These are phyloP conservation scores for Pheosia tremula DNA, from an alignment of 2,888 invertebrate genomes.

Conservation along the genomic window DNA sequence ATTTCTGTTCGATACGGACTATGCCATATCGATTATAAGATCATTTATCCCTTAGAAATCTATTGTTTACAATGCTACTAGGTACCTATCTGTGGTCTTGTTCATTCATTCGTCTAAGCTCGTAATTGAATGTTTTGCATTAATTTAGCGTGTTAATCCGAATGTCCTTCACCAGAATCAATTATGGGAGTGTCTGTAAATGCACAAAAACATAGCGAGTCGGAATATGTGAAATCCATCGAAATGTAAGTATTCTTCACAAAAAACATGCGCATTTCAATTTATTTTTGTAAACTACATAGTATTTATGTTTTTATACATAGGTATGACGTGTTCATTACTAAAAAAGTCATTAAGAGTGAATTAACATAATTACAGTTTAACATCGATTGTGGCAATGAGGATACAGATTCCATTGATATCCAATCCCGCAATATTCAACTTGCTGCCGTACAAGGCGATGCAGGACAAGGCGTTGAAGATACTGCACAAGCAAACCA, in stretches of 20 bases:
- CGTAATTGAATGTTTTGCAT: no score
- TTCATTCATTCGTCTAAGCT: no score
- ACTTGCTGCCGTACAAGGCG: conserved; percentile 83
- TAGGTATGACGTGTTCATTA: no score
- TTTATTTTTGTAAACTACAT: no score
- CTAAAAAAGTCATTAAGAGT: no score
- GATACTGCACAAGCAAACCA: conserved; percentile 72
- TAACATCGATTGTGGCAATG: conserved; percentile 49
- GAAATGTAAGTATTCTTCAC: conserved; percentile 83
- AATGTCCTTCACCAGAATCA: conserved; percentile 85
- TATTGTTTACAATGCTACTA: no score
- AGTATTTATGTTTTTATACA: no score
- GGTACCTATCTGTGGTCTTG: no score
- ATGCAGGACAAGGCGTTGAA: conserved; percentile 77
- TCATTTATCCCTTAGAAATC: not conserved
- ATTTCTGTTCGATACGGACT: not conserved
- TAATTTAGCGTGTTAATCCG: not conserved
- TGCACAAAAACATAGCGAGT: conserved; percentile 88
- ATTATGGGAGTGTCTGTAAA: conserved; percentile 92
- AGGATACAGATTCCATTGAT: conserved; percentile 68
- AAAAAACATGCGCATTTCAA: no score
- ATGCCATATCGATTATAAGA: not conserved
- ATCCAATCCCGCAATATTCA: conserved; percentile 61
- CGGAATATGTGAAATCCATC: conserved; percentile 90
- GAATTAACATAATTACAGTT: conserved; percentile 33